Base-by-base conservation (phyloP, 2,797 vertebrate genomes). In the Macrochelys suwanniensis region DNA sequence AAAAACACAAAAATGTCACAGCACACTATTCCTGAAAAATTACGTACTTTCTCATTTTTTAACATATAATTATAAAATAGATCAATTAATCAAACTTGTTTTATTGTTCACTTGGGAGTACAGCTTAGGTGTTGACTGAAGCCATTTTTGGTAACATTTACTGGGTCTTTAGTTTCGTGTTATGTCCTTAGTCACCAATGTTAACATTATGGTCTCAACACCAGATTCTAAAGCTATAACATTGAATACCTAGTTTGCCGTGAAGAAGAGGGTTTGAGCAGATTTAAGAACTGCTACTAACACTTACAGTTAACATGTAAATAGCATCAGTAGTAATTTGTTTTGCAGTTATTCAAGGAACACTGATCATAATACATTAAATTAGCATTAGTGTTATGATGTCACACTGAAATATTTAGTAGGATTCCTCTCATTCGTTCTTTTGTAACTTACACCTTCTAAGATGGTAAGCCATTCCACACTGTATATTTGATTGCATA, bases 271-370 rank as follows among this genome's bases (percentile, higher is more conserved):
- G 37, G 37, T 65, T n/a, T 61, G 87, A 89, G 84, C 65, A 92
- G 56, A 89, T 92, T 71, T 54, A n/a, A 65, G 61, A 54, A 81
- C 65, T 65, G 37, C 76, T 85, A 89, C 77, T 56, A 85, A 82
- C 82, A 85, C 84, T 88, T 92, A 74, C 84, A 84, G 82, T 53
- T 84, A 84, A 83, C 26, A 51, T 82, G 93, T 57, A 54, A 88
- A 92, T 42, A 88, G 65, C 82, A 88, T 88, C 84, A 88, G 54
- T 54, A 85, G 85, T 85, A 23, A 82, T 92, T 92, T 92, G 51
- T 85, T 87, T 53, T 53, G 51, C 51, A 53, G 51, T 53, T 17
- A 53, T 88, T 88, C 82, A 76, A 80, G 91, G 86, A 88, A 88
- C 17, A 76, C 77, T 81, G 80, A 19, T 53, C 51, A 80, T 88